Evolutionary conservation across 1,140 invertebrate genomes (phyloP), one percentile per base, ranked within the genome.

Genomic region (roundworm (Caenorhabditis elegans)): DNA sequence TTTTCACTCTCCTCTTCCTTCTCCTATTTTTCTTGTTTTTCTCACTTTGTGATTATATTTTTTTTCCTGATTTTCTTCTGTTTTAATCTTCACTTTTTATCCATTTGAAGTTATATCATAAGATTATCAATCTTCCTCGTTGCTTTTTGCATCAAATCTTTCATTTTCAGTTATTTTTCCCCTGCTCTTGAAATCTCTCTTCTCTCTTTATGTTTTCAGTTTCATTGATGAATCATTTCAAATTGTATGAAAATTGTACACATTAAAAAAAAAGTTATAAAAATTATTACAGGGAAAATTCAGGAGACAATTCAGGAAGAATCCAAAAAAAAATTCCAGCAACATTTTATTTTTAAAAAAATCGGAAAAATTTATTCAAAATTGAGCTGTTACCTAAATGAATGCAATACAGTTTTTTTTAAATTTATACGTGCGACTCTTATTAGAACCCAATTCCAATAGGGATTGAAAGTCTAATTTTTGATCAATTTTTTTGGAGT

Each of bases 201-300:
- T 26, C 60, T 39, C 60, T 60, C 53, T 60, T 17, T 70, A 70
- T 70, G 60, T 70, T 26, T 70, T 70, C 60, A 70, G 60, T 70
- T 70, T 70, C 60, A 70, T 70, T 70, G 34, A 70, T 70, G 60
- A 70, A 70, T 70, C 17, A 70, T 43, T 70, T 70, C 60, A 70
- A 39, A 70, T 22, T 43, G 1, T 39, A 55, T 22, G 11, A 1
- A 4, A 26, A 10, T 60, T 34, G 0, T n/a, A 34, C 39, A 43
- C 39, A 15, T 15, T 43, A 5, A 8, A 8, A 43, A 5, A 43
- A 43, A 8, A 15, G 5, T 43, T 8, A 15, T 5, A 15, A 43
- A 43, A 43, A 43, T 15, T 15, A 43, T 15, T 8, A 43, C 39
- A 43, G 15, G 5, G 39, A 5, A 43, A 43, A 43, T 43, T 8